Conservation (phyloP, 2,113 vertebrate genomes). For the Hippocampus abdominalis region DNA sequence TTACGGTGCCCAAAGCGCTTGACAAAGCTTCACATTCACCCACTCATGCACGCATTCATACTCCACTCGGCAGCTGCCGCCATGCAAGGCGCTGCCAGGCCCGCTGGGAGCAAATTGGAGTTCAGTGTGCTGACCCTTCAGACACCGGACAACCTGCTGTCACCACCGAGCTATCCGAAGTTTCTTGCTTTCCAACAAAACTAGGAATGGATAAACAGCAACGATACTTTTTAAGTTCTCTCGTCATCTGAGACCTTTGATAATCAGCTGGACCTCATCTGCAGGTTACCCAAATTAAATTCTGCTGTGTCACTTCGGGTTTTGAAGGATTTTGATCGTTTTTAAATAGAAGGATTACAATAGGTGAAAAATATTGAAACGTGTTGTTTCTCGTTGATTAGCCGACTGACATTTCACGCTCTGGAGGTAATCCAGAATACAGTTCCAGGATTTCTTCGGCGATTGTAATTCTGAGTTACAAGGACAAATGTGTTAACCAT, state of each 20-base stretch:
- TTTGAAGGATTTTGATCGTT: background rate
- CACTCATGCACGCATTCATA: no score
- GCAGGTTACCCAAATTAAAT: background rate
- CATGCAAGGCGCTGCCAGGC: no score
- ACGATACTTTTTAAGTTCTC: background rate
- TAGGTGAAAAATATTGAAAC: background rate
- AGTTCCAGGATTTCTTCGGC: background rate
- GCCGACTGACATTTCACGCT: background rate
- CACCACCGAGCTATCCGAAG: background rate
- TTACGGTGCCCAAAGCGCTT: no score
- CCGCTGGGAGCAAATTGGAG: no score
- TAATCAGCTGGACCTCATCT: background rate
- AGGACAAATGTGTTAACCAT: conserved; percentile 2
- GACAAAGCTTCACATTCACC: no score
- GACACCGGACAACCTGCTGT: no score
- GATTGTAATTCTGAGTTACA: background rate
- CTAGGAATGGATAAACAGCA: background rate
- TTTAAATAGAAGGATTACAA: background rate
- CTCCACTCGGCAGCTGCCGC: no score
- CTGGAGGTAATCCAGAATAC: background rate
- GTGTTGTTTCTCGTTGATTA: background rate
- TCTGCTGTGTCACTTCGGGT: background rate
- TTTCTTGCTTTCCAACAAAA: no score
- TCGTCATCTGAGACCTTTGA: background rate
- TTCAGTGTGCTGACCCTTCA: no score